Evolutionary conservation across 1,140 invertebrate genomes (phyloP).

Genomic region (Ceratina japonica): DNA sequence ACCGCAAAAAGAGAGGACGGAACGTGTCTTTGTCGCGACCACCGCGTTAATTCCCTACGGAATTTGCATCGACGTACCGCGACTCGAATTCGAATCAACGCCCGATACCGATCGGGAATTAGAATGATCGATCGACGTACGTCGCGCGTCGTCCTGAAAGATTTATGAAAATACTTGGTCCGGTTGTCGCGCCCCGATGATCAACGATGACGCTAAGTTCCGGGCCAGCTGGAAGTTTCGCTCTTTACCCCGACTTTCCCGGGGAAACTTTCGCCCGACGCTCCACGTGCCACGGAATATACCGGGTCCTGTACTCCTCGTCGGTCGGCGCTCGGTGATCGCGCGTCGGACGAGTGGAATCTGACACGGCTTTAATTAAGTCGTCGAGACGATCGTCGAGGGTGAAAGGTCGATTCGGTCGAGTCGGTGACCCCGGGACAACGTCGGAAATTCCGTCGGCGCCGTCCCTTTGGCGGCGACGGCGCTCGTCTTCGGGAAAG

Average conservation of each 20-base stretch:
- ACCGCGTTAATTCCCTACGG: neutral
- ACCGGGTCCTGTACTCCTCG: slow-evolving; percentile 21
- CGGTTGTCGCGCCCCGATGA: slow-evolving; percentile 47
- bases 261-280: slow-evolving; percentile 50
- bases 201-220: slow-evolving; percentile 49
- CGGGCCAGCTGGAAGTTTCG: slow-evolving; percentile 32
- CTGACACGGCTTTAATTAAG: neutral
- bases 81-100: slow-evolving; percentile 1
- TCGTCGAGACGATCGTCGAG: neutral
- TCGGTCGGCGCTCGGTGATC: no score
- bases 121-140: slow-evolving; percentile 38
- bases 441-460: no score
- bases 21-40: neutral
- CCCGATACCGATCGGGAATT: neutral
- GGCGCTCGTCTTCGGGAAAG: no score
- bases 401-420: neutral
- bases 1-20: neutral
- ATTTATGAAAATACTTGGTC: slow-evolving; percentile 63
- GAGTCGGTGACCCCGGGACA: no score
- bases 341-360: neutral
- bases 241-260: slow-evolving; percentile 7
- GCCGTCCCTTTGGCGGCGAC: no score
- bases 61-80: slow-evolving; percentile 13
- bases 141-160: slow-evolving; percentile 42
- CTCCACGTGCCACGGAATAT: slow-evolving; percentile 37